Percentiles rank a stretch among this genome's conserved stretches.
These are phyloP conservation scores for Otolemur garnettii DNA, from an alignment of 2,113 vertebrate genomes.

Conservation along the genomic window DNA sequence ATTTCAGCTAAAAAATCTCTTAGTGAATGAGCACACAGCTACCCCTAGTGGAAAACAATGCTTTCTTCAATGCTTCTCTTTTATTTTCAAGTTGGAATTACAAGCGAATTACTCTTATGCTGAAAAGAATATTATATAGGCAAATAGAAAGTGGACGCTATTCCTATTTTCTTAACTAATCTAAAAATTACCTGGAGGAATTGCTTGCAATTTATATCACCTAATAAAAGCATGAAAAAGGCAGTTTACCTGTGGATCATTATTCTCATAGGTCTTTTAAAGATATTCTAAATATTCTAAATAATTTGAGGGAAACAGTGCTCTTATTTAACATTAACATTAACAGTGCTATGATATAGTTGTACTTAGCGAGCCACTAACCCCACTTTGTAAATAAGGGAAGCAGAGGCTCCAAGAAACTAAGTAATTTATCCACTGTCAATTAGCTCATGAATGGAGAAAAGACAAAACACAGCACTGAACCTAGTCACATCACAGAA, in stretches of 20 bases:
- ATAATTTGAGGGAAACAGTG: background rate
- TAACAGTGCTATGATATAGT: background rate
- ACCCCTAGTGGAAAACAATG: conserved; percentile 79
- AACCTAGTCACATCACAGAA: background rate
- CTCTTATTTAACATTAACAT: too few species aligned
- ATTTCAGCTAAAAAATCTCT: background rate
- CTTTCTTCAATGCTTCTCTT: background rate
- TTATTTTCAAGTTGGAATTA: conserved; percentile 3
- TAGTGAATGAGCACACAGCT: conserved; percentile 63
- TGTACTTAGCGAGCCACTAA: background rate
- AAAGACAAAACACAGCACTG: background rate
- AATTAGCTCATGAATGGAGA: background rate
- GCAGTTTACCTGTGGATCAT: background rate
- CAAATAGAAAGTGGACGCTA: background rate
- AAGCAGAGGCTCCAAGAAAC: background rate
- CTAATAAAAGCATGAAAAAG: background rate
- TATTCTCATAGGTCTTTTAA: background rate
- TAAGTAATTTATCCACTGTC: background rate
- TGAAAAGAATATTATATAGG: background rate
- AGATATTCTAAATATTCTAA: background rate
- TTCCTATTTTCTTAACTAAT: background rate
- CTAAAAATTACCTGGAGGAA: background rate
- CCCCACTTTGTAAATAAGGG: background rate
- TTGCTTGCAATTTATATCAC: background rate
- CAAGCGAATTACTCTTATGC: background rate